Evolutionary conservation across 1,140 invertebrate genomes (phyloP), one percentile per base, ranked within the genome.

Genomic region (Drosophila kikkawai): DNA sequence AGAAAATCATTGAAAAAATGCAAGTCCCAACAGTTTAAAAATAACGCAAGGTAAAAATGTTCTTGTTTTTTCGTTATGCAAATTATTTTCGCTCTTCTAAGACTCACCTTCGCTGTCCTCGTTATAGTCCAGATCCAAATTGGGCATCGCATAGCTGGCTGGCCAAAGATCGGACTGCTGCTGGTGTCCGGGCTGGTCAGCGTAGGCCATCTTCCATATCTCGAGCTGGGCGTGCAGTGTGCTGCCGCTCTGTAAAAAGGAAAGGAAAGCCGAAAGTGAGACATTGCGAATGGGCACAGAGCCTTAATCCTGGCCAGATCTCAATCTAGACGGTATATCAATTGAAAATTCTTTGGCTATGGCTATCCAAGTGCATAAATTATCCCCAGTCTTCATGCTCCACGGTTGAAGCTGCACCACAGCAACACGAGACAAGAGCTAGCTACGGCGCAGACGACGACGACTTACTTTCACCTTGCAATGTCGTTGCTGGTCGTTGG

Each of bases 191-290:
- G 83, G 71, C 71, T 90, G 85, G 71, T 91, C 88, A 58, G 73
- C 85, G 51, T 91, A 92, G 58, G 92, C 94, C 80, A 97, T 96
- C 60, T 97, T 98, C 97, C 97, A 98, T 60, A 99, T 97, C 92
- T 98, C 98, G 82, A 99, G 92, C 86, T 98, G 97, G 39, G 97
- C 97, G 92, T 96, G 96, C 45, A 99, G 93, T 75, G 96, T 97
- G 90, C 96, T 96, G 7, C 98, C 98, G 79, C 96, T 96, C 96
- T 97, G 91, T 42, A 36, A 93, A 64, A 70, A 76, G 66, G 61
- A 79, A 79, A 71, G 82, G 82, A 85, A 82, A 88, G 82, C 75
- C 71, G 75, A 63, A 65, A 71, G 58, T 73, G 64, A 87, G 75
- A 82, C 81, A 76, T 76, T 71, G 78, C 78, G 75, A 82, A 75